A percentile compares a stretch with the other conserved stretches of the same genome.
Evolutionary conservation across 2,113 vertebrate species (phyloP).

Genomic region (Mustela nigripes): DNA sequence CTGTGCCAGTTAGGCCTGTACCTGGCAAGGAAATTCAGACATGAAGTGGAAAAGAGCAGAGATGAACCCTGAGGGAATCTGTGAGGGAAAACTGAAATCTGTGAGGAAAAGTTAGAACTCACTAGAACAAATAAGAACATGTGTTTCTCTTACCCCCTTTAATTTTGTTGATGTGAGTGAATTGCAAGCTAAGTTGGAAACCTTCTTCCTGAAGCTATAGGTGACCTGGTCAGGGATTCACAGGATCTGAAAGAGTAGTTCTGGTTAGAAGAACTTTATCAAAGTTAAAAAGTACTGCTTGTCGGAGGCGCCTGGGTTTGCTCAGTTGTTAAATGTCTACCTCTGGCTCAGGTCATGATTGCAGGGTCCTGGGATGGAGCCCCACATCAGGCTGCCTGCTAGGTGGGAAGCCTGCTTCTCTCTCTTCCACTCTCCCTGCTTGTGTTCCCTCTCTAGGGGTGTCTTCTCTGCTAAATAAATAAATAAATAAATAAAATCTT

Average conservation of each 20-base stretch:
- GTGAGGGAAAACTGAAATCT: background rate
- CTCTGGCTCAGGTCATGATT: background rate
- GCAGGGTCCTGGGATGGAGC: no score
- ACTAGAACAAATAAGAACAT: background rate
- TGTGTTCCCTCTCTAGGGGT: no score
- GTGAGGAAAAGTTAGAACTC: background rate
- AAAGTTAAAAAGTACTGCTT: background rate
- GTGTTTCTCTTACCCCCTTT: background rate
- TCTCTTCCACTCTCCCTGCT: no score
- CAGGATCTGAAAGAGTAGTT: background rate
- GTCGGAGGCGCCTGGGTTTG: background rate
- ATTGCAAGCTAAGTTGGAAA: background rate
- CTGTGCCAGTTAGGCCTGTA: background rate
- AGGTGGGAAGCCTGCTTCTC: no score
- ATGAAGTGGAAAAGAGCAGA: background rate
- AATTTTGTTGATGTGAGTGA: background rate
- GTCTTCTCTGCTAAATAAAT: no score
- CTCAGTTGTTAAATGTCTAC: background rate
- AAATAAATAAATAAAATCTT: no score
- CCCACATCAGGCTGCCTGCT: no score
- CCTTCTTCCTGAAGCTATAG: background rate
- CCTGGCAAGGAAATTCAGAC: background rate
- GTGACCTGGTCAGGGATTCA: background rate
- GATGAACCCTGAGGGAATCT: background rate
- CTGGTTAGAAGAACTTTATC: background rate